Evolutionary conservation across 1,140 invertebrate genomes (phyloP).

Genomic region (Sipha flava): DNA sequence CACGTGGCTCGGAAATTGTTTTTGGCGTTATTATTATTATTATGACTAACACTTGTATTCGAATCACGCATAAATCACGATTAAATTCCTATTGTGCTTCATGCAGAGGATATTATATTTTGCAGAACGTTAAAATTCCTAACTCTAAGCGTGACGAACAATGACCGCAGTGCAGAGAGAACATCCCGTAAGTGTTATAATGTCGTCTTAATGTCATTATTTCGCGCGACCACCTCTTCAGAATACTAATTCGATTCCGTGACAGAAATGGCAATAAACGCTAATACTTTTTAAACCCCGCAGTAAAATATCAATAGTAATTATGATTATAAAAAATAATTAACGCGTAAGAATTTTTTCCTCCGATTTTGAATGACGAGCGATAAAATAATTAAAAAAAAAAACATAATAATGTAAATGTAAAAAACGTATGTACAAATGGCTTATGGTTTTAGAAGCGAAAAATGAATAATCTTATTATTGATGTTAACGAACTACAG

Average conservation of each 20-base stretch:
- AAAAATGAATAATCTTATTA: background rate
- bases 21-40: background rate
- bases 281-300: no score
- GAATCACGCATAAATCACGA: background rate
- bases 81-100: background rate
- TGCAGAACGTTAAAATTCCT: slow-evolving; percentile 2
- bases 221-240: background rate
- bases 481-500: background rate
- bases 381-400: no score
- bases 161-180: background rate
- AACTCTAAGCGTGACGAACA: background rate
- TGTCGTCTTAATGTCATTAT: background rate
- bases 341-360: no score
- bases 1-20: background rate
- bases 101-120: background rate
- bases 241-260: background rate
- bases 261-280: background rate
- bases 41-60: background rate
- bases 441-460: background rate
- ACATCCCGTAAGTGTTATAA: background rate
- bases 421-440: background rate
- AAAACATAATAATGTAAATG: no score
- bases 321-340: no score
- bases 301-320: no score
- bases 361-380: no score